Percentiles rank a stretch among this genome's conserved stretches.
These are phyloP conservation scores for Andinoacara biseriatus DNA, from an alignment of 2,113 vertebrate genomes.

Conservation along the genomic window DNA sequence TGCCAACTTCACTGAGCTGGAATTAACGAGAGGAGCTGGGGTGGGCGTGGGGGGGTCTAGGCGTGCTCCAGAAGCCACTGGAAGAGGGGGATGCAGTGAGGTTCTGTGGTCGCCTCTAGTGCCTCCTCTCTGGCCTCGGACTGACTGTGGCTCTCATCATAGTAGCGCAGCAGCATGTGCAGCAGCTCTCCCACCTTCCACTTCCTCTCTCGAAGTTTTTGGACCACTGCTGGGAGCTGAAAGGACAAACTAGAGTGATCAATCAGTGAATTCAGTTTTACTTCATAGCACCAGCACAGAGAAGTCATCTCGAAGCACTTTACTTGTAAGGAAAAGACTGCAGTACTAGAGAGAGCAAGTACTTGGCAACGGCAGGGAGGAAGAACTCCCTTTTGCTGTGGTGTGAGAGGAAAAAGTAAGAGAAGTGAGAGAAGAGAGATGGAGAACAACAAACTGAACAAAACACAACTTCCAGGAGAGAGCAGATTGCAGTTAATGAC, in stretches of 20 bases:
- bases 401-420: not conserved
- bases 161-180: slow-evolving; percentile 90
- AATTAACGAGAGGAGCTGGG: not conserved
- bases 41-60: slow-evolving; percentile 65
- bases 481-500: not conserved
- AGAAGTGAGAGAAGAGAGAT: not conserved
- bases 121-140: slow-evolving; percentile 64
- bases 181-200: slow-evolving; percentile 92
- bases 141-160: slow-evolving; percentile 77
- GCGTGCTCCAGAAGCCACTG: slow-evolving; percentile 90
- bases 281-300: not conserved
- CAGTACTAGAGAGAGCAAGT: not conserved
- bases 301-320: not conserved
- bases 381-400: not conserved
- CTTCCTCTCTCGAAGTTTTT: slow-evolving; percentile 83
- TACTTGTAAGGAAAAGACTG: not conserved
- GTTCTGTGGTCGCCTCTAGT: slow-evolving; percentile 31
- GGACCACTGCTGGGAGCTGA: slow-evolving; percentile 85
- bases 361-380: not conserved
- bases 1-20: not conserved
- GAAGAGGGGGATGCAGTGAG: slow-evolving; percentile 81
- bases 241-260: not conserved
- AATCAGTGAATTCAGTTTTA: not conserved
- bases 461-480: not conserved
- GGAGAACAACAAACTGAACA: not conserved